A percentile compares a stretch with the other conserved stretches of the same genome.
Conservation (phyloP, 2,113 vertebrate genomes). For the Pseudonaja textilis region DNA sequence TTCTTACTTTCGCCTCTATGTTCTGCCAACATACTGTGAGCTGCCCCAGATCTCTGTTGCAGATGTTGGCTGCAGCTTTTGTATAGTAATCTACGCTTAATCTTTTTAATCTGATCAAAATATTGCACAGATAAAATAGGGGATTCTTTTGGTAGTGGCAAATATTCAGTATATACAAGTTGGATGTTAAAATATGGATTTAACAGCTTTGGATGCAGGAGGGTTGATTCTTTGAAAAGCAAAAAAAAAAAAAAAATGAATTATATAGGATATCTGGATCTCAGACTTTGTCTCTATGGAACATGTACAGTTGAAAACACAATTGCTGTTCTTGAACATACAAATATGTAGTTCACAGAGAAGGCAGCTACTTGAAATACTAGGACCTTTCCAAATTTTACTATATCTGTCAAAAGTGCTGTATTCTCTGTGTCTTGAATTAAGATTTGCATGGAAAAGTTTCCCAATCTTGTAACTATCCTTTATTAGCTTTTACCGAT, state of each 20-base stretch:
- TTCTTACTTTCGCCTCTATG: not conserved
- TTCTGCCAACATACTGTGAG: not conserved
- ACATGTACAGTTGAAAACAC: not conserved
- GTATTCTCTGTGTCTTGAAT: not conserved
- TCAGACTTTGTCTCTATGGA: not conserved
- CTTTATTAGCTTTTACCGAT: not conserved
- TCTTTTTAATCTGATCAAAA: not conserved
- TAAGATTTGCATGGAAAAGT: slow-evolving; percentile 8
- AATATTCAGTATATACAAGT: not conserved
- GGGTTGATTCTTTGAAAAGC: not conserved
- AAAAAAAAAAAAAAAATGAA: not conserved
- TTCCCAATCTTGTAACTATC: not conserved
- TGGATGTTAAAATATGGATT: not conserved
- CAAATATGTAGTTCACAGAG: not conserved
- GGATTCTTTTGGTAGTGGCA: not conserved
- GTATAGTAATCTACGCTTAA: not conserved
- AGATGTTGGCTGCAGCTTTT: not conserved
- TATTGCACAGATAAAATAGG: not conserved
- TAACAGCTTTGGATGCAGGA: not conserved
- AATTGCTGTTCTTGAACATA: not conserved
- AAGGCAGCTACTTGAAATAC: not conserved
- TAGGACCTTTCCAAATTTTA: not conserved
- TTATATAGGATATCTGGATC: not conserved
- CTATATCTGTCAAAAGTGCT: not conserved
- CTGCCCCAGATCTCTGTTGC: not conserved